A percentile compares a stretch with the other conserved stretches of the same genome.
Conservation (phyloP, 1,140 invertebrate species). For the Saccostrea cuccullata region DNA sequence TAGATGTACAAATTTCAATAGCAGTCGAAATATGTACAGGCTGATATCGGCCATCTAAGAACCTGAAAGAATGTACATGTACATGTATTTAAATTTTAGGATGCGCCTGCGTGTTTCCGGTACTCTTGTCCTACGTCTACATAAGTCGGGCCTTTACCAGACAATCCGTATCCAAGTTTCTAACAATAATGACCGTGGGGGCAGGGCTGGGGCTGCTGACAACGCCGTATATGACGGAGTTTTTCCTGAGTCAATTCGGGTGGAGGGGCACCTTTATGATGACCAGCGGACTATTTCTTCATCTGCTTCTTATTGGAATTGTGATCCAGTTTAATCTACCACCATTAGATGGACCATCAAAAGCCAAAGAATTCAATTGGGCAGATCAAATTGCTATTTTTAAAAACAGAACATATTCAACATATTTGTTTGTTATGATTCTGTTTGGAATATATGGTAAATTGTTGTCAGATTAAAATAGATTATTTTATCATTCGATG, state of each 20-base stretch:
- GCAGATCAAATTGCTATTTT: not conserved
- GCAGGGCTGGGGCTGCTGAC: not conserved
- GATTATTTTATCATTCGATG: not conserved
- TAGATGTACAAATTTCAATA: too few relatives aligned
- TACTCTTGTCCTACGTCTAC: not conserved
- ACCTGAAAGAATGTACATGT: not conserved
- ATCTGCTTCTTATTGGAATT: not conserved
- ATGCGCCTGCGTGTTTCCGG: not conserved
- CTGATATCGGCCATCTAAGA: too few relatives aligned
- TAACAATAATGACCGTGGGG: not conserved
- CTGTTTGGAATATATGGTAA: constrained; percentile 11
- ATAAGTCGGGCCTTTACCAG: not conserved
- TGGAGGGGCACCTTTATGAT: constrained; percentile 13
- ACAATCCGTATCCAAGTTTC: not conserved
- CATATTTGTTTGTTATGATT: not conserved
- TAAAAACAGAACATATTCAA: not conserved
- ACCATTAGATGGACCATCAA: too few relatives aligned
- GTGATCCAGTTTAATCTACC: not conserved
- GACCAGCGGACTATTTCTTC: not conserved
- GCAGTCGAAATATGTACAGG: too few relatives aligned
- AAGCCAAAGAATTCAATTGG: not conserved
- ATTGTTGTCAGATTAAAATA: not conserved
- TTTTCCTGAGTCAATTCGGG: not conserved
- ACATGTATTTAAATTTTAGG: not conserved
- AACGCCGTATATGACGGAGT: constrained; percentile 7